These are phyloP conservation scores for Uropetala carovei DNA, from an alignment of 2,888 invertebrate species.

Conservation along the genomic window DNA sequence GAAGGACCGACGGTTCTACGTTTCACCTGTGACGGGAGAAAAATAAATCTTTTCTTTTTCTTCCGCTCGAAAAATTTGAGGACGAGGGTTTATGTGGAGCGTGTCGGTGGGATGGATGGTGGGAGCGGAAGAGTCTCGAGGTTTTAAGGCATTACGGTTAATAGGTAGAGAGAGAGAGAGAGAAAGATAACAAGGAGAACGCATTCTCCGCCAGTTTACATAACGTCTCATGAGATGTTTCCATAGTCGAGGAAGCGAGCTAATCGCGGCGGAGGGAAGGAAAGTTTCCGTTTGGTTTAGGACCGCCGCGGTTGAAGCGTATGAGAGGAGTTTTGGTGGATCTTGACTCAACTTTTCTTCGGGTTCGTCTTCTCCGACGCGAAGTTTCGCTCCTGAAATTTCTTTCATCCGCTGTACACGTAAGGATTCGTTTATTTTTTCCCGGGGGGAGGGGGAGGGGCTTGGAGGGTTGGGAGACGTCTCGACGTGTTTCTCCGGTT, in stretches of 20 bases:
- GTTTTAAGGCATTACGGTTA: slow-evolving; percentile 7
- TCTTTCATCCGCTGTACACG: neutral
- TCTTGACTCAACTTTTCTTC: neutral
- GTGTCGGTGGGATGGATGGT: neutral
- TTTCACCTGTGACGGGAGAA: neutral
- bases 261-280: neutral
- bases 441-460: too few species aligned
- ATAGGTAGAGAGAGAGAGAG: neutral
- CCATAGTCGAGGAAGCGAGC: neutral
- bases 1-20: neutral
- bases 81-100: neutral
- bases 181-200: slow-evolving; percentile 51
- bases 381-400: neutral
- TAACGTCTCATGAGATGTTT: slow-evolving; percentile 42
- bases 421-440: neutral
- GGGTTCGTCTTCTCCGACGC: neutral
- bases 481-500: too few species aligned
- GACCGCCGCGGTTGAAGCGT: neutral
- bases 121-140: neutral
- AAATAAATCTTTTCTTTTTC: neutral
- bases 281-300: neutral
- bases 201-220: slow-evolving; percentile 47
- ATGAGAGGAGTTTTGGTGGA: neutral
- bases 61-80: neutral
- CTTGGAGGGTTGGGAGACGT: too few species aligned